These are phyloP conservation scores for Erannis defoliaria DNA, from an alignment of 2,888 invertebrate species.

Conservation along the genomic window DNA sequence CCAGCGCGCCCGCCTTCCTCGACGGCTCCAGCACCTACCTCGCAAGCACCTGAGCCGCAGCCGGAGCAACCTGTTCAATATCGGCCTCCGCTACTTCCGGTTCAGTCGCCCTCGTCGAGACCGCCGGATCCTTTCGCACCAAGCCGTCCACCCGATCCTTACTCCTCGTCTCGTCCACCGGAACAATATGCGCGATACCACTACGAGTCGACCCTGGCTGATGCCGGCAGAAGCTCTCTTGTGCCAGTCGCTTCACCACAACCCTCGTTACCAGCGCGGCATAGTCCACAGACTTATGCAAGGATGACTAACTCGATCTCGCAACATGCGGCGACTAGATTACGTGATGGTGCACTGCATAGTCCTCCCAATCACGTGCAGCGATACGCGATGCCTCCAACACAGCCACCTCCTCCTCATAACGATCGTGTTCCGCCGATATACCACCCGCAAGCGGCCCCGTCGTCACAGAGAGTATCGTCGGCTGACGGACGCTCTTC, in stretches of 20 bases:
- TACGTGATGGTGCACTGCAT: conserved; percentile 69
- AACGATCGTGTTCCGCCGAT: conserved; percentile 83
- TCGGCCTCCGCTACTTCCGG: conserved; percentile 65
- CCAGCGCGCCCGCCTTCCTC: conserved; percentile 72
- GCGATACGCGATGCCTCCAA: conserved; percentile 66
- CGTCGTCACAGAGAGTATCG: conserved; percentile 63
- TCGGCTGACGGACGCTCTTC: conserved; percentile 64
- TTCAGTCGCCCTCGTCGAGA: conserved; percentile 71
- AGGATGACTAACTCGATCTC: conserved; percentile 73
- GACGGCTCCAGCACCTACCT: conserved; percentile 59
- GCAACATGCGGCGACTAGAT: conserved; percentile 68
- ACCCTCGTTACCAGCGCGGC: conserved; percentile 69
- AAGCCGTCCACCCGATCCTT: conserved; percentile 75
- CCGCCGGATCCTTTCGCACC: conserved; percentile 72
- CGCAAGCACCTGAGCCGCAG: conserved; percentile 62
- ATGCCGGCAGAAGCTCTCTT: conserved; percentile 65
- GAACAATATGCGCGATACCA: conserved; percentile 73
- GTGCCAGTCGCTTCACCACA: conserved; percentile 72
- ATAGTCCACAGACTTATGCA: conserved; percentile 76
- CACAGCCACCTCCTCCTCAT: conserved; percentile 74
- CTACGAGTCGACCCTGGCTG: conserved; percentile 68
- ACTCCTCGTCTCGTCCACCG: conserved; percentile 73
- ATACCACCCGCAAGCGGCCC: conserved; percentile 72
- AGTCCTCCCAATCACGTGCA: conserved; percentile 65
- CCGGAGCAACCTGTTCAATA: conserved; percentile 63